Evolutionary conservation across 2,888 invertebrate genomes (phyloP), one percentile per base, ranked within the genome.

Genomic region (Dasysyrphus tricinctus): DNA sequence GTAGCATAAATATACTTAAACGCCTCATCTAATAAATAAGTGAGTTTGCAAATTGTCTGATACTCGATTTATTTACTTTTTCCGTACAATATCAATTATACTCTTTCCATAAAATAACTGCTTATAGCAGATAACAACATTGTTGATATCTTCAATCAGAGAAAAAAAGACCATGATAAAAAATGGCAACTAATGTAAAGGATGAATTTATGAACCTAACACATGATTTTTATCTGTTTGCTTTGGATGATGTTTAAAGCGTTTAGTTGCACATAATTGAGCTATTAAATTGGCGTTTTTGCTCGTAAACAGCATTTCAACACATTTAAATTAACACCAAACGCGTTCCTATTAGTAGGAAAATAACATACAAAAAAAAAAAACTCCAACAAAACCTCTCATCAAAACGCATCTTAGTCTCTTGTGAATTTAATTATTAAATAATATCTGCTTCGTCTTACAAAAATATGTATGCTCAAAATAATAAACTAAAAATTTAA

Each of bases 331-430:
- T 65, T 19, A 67, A 39, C 56, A 34, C 32, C 16, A 51, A 57
- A 44, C 49, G 51, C 32, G n/a, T 67, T 78, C 75, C 75, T 86
- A 44, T 86, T 86, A 86, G 86, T 82, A 75, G 34, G 47, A 19
- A 49, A 37, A 65, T 2, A 56, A 42, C 32, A 34, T 14, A 24
- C 3, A 32, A 56, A 56, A n/a, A 9, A 34, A 57, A 34, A 4
- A 19, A 56, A 69, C 49, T 39, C 19, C 42, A 74, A 61, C 24
- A 78, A 86, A 81, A 70, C 57, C 77, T 65, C 56, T 74, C 70
- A 72, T 80, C 39, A 81, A 77, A 85, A 85, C 78, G 82, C 82
- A 79, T 86, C 86, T 86, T 86, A 86, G 86, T 86, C 86, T 86
- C 59, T 82, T 86, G 86, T 86, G 86, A 86, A 86, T 86, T 79